Percentiles rank a stretch among this genome's conserved stretches.
phyloP scores from a whole-genome alignment of 1,140 invertebrate genomes.

The Odontomachus brunneus region DNA sequence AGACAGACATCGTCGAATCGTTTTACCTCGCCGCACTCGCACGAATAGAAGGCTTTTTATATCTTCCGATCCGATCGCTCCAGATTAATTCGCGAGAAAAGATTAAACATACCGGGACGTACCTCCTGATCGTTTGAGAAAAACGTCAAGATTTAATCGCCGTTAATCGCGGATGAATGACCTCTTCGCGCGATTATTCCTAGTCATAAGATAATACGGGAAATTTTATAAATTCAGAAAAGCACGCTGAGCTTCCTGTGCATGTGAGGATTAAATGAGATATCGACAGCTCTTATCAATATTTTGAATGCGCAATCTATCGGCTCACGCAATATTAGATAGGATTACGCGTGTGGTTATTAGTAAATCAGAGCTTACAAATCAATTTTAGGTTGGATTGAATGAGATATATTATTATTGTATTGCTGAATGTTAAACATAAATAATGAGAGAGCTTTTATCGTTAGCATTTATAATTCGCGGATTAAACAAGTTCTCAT shows the following conservation, averaged over 20 bases:
- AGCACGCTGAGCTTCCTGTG: too few relatives aligned
- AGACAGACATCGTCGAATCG: conserved; percentile 70
- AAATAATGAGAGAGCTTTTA: background rate
- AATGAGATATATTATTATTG: background rate
- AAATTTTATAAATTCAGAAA: too few relatives aligned
- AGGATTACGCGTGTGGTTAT: background rate
- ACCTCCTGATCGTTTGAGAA: background rate
- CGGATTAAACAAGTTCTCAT: conserved; percentile 35
- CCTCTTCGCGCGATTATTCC: background rate
- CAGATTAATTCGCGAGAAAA: conserved; percentile 64
- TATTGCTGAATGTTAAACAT: background rate
- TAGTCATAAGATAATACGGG: too few relatives aligned
- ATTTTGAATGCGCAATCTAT: too few relatives aligned
- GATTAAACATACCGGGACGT: conserved; percentile 41
- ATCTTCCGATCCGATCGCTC: conserved; percentile 73
- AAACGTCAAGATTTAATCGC: conserved; percentile 1
- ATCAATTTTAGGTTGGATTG: too few relatives aligned
- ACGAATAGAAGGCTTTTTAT: conserved; percentile 67
- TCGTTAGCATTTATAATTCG: conserved; percentile 10
- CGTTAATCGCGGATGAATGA: background rate
- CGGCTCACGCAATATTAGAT: background rate
- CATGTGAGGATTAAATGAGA: too few relatives aligned
- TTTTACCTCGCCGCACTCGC: conserved; percentile 68
- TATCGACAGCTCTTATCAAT: too few relatives aligned
- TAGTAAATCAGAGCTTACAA: background rate